Conservation (phyloP, 2,888 invertebrate species). For the Chymomyza procnemis region DNA sequence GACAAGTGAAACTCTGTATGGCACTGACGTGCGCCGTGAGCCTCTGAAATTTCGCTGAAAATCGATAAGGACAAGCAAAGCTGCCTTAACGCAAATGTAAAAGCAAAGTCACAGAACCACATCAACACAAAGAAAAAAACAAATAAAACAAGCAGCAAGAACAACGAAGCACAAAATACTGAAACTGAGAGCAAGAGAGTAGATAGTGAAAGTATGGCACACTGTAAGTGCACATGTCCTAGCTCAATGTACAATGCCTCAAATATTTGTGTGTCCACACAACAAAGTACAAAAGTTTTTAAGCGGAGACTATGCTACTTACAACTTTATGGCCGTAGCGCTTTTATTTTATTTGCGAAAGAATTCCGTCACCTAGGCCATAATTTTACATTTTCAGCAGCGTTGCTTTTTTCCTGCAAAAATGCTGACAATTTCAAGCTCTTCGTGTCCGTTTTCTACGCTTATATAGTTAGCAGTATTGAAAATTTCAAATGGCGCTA, state of each 20-base stretch:
- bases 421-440: too few relatives aligned
- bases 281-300: not conserved
- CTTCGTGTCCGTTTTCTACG: too few relatives aligned
- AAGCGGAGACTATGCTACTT: too few relatives aligned
- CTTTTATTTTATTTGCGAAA: too few relatives aligned
- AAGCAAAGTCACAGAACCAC: slow-evolving; percentile 50
- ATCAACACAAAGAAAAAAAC: too few relatives aligned
- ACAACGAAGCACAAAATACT: slow-evolving; percentile 20
- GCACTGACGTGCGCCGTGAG: slow-evolving; percentile 66
- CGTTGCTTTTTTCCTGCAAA: too few relatives aligned
- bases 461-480: too few relatives aligned
- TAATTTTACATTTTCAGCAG: too few relatives aligned
- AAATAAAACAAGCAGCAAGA: not conserved
- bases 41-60: slow-evolving; percentile 72
- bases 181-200: slow-evolving; percentile 55
- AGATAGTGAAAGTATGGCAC: slow-evolving; percentile 27
- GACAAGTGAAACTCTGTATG: slow-evolving; percentile 68
- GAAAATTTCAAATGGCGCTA: too few relatives aligned
- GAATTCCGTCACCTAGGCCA: too few relatives aligned
- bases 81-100: slow-evolving; percentile 31
- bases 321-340: too few relatives aligned
- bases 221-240: slow-evolving; percentile 71
- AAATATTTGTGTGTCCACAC: not conserved
- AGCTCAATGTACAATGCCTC: not conserved
- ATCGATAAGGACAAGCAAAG: slow-evolving; percentile 65